Conservation (phyloP, 2,888 invertebrate species). For the Neuroscelio doddi region DNA sequence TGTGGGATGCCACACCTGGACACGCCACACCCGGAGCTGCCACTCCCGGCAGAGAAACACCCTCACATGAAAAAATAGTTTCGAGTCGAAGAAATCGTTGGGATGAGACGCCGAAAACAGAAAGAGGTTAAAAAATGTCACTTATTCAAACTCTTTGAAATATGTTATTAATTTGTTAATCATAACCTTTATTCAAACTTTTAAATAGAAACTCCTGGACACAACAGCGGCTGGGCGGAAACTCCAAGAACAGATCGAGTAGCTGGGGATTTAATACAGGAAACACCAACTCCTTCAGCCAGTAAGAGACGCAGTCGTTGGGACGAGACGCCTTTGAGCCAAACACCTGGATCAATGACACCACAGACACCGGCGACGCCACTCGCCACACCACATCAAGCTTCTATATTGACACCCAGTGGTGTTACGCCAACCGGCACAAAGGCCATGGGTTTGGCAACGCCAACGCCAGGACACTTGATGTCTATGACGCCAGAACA, state of each 20-base stretch:
- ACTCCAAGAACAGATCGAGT: constrained; percentile 96
- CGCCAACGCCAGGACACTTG: constrained; percentile 96
- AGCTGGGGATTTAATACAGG: constrained; percentile 85
- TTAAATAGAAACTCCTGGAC: constrained; percentile 93
- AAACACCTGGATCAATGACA: constrained; percentile 78
- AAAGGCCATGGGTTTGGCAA: constrained; percentile 99
- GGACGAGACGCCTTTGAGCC: constrained; percentile 96
- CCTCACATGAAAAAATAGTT: constrained; percentile 79
- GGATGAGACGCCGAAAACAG: constrained; percentile 99
- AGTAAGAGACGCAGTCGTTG: constrained; percentile 97
- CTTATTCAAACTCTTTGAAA: too few relatives aligned
- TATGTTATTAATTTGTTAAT: too few relatives aligned
- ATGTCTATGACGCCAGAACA: constrained; percentile 99
- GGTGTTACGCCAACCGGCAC: constrained; percentile 86
- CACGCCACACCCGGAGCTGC: constrained; percentile 90
- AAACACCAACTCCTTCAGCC: constrained; percentile 94
- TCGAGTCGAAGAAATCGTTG: constrained; percentile 94
- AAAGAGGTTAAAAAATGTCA: constrained; percentile 78
- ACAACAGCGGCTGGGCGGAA: constrained; percentile 98
- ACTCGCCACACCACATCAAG: constrained; percentile 81
- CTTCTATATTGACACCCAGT: constrained; percentile 78
- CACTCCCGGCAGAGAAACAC: constrained; percentile 89
- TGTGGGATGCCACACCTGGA: constrained; percentile 98
- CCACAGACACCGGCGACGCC: constrained; percentile 87
- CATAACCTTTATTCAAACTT: too few relatives aligned